Conservation (phyloP, 2,113 vertebrate genomes). For the Sylvilagus bachmani region DNA sequence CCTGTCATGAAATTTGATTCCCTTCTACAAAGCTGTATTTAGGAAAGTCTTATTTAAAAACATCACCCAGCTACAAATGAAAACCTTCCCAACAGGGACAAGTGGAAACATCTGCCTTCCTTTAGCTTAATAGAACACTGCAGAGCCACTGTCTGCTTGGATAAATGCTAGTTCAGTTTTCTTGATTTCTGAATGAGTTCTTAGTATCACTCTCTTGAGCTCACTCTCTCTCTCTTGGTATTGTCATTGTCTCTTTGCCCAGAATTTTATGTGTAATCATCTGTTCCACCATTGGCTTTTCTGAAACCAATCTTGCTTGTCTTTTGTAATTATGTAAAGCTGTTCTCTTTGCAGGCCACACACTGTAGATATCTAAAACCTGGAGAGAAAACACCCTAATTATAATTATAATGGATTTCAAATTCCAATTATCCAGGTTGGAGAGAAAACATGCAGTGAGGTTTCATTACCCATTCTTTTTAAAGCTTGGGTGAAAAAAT, state of each 20-base stretch:
- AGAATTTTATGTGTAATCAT: constrained; percentile 71
- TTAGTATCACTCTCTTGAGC: constrained; percentile 72
- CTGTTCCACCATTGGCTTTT: constrained; percentile 75
- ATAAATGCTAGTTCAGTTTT: constrained; percentile 60
- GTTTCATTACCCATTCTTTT: constrained; percentile 57
- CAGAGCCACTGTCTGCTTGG: constrained; percentile 69
- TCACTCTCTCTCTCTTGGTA: not conserved
- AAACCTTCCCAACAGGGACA: constrained; percentile 71
- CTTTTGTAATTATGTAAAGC: constrained; percentile 82
- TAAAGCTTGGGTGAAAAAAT: constrained; percentile 37
- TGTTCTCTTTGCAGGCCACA: constrained; percentile 69
- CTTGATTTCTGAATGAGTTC: constrained; percentile 70
- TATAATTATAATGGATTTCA: constrained; percentile 77
- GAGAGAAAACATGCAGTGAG: constrained; percentile 67
- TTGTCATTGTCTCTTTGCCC: constrained; percentile 71
- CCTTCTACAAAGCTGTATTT: constrained; percentile 45
- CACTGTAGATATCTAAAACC: constrained; percentile 70
- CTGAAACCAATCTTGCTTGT: constrained; percentile 79
- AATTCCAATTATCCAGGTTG: constrained; percentile 71
- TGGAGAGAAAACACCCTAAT: constrained; percentile 73
- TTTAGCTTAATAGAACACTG: constrained; percentile 64
- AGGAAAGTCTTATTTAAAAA: constrained; percentile 74
- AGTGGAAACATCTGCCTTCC: constrained; percentile 71
- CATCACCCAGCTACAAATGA: constrained; percentile 62
- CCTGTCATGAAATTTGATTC: constrained; percentile 51